phyloP scores from a whole-genome alignment of 2,888 invertebrate species.

The Acanthosepion esculentum region DNA sequence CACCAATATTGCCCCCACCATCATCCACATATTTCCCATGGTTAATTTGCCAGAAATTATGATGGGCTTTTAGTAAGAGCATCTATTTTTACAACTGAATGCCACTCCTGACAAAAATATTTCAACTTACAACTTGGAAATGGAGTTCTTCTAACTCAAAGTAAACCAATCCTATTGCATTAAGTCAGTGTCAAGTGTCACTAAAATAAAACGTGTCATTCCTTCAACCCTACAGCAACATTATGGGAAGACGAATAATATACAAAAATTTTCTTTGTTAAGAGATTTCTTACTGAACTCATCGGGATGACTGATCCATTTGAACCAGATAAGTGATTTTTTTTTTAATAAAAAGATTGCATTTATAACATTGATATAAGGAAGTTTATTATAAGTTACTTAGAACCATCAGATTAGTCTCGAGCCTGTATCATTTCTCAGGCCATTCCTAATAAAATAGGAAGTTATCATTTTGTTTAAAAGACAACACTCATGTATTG shows the following conservation, averaged over 20 bases:
- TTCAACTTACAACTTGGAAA: neutral
- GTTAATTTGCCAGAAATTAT: neutral
- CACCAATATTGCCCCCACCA: neutral
- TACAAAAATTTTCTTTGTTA: no score
- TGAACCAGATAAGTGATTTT: neutral
- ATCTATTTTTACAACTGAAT: neutral
- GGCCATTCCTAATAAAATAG: no score
- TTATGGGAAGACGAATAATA: neutral
- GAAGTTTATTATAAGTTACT: no score
- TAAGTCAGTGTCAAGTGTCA: neutral
- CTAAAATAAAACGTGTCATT: neutral
- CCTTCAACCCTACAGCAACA: neutral
- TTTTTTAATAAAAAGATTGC: no score
- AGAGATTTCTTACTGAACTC: neutral
- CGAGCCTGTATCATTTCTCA: no score
- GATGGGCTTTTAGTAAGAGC: neutral
- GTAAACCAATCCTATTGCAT: constrained; percentile 5
- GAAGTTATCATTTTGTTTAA: no score
- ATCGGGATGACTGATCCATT: neutral
- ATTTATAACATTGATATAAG: no score
- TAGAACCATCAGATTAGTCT: no score
- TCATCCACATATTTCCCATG: neutral
- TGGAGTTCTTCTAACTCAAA: neutral
- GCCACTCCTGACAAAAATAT: neutral
- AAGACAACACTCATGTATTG: no score